These are phyloP conservation scores for Trinectes maculatus DNA, from an alignment of 2,113 vertebrate species.

Conservation along the genomic window DNA sequence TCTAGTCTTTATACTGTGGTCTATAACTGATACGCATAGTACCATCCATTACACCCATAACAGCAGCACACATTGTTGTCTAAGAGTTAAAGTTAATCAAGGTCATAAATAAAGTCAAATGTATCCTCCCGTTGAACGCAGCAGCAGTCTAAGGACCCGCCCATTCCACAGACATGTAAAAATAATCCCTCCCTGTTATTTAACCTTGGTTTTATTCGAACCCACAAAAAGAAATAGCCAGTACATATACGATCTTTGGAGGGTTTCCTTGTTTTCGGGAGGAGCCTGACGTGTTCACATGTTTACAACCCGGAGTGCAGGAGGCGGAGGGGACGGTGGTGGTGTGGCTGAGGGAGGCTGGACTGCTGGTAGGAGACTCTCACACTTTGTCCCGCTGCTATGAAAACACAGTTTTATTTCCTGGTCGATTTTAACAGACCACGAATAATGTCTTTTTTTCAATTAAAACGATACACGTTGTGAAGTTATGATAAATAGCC, in stretches of 20 bases:
- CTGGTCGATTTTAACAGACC: neutral
- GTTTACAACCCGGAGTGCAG: constrained; percentile 35
- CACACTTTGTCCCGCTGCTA: constrained; percentile 15
- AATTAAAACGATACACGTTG: neutral
- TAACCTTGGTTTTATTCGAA: too few relatives aligned
- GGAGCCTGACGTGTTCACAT: constrained; percentile 17
- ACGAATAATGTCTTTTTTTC: too few relatives aligned
- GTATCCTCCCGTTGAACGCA: too few relatives aligned
- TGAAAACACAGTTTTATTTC: neutral
- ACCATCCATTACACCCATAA: too few relatives aligned
- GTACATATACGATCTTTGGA: constrained; percentile 11
- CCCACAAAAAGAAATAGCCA: neutral
- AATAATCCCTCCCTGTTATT: too few relatives aligned
- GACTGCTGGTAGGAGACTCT: constrained; percentile 37
- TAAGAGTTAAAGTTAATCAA: too few relatives aligned
- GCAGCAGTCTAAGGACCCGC: too few relatives aligned
- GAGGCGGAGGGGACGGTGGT: neutral
- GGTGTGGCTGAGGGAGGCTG: neutral
- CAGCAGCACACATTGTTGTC: too few relatives aligned
- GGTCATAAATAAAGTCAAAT: too few relatives aligned
- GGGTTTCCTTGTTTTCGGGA: neutral
- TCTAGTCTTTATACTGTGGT: too few relatives aligned
- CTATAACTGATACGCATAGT: too few relatives aligned
- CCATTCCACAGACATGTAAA: too few relatives aligned
- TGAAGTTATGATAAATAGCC: neutral